These are phyloP conservation scores for Drosophila chauvacae DNA, from an alignment of 1,140 invertebrate genomes.

Conservation along the genomic window DNA sequence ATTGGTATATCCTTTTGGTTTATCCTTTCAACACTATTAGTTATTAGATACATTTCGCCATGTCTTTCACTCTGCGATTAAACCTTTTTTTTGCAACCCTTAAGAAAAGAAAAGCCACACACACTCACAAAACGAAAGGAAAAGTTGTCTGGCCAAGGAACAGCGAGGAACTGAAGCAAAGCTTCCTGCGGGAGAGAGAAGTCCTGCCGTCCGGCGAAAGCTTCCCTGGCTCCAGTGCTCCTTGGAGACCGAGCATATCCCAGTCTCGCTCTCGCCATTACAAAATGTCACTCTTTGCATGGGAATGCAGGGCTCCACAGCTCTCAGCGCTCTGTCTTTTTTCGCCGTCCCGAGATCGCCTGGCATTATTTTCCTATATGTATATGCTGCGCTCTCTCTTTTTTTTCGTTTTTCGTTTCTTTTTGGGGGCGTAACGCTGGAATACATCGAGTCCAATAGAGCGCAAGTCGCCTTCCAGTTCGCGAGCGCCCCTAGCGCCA, in stretches of 20 bases:
- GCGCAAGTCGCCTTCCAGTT: conserved; percentile 77
- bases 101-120: conserved; percentile 13
- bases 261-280: conserved; percentile 49
- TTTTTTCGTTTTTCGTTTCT: neutral
- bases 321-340: conserved; percentile 27
- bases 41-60: conserved; percentile 1
- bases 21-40: conserved; percentile 3
- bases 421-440: conserved; percentile 73
- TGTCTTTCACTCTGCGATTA: neutral
- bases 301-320: conserved; percentile 56
- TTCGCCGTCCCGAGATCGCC: conserved; percentile 11
- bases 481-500: conserved; percentile 17
- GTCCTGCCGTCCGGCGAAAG: conserved; percentile 52
- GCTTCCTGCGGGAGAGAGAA: conserved; percentile 53
- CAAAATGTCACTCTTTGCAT: conserved; percentile 80
- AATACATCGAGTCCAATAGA: conserved; percentile 67
- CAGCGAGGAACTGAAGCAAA: conserved; percentile 75
- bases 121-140: conserved; percentile 65
- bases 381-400: conserved; percentile 9
- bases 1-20: neutral
- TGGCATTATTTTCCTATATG: conserved; percentile 4
- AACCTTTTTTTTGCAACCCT: conserved; percentile 16
- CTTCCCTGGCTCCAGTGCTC: conserved; percentile 31
- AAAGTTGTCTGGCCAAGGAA: conserved; percentile 76
- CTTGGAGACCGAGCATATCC: neutral